Conservation (phyloP, 2,888 invertebrate genomes). For the Bedellia somnulentella region DNA sequence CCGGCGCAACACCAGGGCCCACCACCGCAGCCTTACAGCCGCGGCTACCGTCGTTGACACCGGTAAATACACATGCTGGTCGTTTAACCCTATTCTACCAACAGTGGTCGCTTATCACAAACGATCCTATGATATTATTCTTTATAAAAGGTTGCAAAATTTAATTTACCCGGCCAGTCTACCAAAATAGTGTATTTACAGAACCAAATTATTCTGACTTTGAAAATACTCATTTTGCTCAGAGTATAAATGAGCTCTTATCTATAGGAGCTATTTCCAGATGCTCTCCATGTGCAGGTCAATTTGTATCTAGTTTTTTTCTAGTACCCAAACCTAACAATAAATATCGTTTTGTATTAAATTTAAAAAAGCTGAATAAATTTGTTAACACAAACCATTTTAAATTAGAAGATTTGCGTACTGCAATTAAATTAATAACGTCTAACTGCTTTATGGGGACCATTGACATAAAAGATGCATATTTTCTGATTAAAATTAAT, state of each 20-base stretch:
- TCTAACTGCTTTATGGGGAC: conserved; percentile 3
- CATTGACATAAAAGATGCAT: conserved; percentile 5
- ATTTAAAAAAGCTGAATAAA: conserved; percentile 5
- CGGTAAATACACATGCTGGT: conserved; percentile 8
- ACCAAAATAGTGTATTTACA: not conserved
- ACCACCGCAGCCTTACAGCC: not conserved
- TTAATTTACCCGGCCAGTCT: not conserved
- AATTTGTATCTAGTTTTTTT: conserved; percentile 7
- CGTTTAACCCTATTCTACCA: conserved; percentile 6
- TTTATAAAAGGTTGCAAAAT: conserved; percentile 8
- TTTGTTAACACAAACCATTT: too few relatives aligned
- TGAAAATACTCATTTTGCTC: conserved; percentile 1
- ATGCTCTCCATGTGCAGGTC: conserved; percentile 3
- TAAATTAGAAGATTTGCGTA: too few relatives aligned
- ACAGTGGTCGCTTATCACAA: conserved; percentile 10
- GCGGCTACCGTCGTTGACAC: conserved; percentile 6
- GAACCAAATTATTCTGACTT: not conserved
- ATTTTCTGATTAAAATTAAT: conserved; percentile 5
- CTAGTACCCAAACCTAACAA: conserved; percentile 5
- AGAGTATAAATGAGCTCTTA: conserved; percentile 6
- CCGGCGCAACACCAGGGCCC: not conserved
- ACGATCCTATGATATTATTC: conserved; percentile 8
- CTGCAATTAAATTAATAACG: too few relatives aligned
- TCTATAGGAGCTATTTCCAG: conserved; percentile 2
- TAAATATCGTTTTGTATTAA: conserved; percentile 6